Conservation (phyloP, 64 coral and sea anemone genomes). For the Porites lutea region DNA sequence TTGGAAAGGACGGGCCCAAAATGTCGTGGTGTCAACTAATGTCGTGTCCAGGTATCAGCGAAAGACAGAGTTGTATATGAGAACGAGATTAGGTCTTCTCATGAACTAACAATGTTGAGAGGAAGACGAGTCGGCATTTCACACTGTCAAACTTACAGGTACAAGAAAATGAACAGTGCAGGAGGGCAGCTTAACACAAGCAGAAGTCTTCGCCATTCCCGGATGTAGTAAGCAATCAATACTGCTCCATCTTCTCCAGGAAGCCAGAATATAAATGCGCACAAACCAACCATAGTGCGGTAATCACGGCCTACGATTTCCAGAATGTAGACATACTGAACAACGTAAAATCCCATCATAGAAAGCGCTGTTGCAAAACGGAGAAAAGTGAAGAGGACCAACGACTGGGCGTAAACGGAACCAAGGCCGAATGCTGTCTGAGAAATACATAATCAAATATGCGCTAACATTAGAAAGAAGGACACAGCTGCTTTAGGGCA, state of each 20-base stretch:
- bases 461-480: too few species aligned
- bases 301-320: conserved; percentile 60
- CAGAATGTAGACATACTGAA: conserved; percentile 55
- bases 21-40: too few species aligned
- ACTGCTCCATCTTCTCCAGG: conserved; percentile 1
- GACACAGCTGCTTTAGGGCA: too few species aligned
- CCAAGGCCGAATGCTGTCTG: conserved; percentile 30
- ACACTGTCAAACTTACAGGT: neutral
- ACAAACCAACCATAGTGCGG: conserved; percentile 49
- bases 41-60: too few species aligned
- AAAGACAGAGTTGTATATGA: too few species aligned
- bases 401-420: conserved; percentile 36
- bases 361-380: conserved; percentile 35
- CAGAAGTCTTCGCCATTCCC: conserved; percentile 50
- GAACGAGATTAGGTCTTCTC: too few species aligned
- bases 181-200: neutral
- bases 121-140: too few species aligned
- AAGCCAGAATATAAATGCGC: conserved; percentile 30
- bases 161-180: neutral
- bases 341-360: conserved; percentile 29
- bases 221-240: conserved; percentile 37
- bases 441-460: neutral
- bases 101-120: too few species aligned
- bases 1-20: too few species aligned
- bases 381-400: conserved; percentile 51